phyloP scores from a whole-genome alignment of 2,113 vertebrate genomes.

The Felis chaus region DNA sequence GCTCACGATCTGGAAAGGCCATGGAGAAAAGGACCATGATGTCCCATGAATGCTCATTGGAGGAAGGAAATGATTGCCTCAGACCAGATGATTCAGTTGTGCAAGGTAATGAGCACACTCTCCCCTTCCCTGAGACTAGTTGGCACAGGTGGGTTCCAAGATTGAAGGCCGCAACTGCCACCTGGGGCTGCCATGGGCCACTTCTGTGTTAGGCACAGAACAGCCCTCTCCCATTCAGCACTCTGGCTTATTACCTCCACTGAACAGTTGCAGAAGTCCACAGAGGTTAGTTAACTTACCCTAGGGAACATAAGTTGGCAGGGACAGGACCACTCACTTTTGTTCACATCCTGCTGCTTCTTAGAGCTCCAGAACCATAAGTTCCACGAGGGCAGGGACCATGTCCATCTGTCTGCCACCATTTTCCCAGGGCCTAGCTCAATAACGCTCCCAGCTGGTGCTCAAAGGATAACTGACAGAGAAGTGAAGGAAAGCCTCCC shows the following conservation, averaged over 20 bases:
- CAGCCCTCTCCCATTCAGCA: not conserved
- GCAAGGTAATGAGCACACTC: not conserved
- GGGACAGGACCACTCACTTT: not conserved
- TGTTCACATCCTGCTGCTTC: not conserved
- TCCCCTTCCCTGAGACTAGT: not conserved
- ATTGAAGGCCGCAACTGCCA: not conserved
- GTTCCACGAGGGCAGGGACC: not conserved
- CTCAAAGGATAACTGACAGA: not conserved
- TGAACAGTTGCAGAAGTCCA: not conserved
- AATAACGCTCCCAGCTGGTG: not conserved
- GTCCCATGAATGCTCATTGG: not conserved
- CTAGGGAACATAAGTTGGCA: not conserved
- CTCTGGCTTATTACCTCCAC: not conserved
- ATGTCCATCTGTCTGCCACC: not conserved
- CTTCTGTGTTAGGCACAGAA: not conserved
- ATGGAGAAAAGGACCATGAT: not conserved
- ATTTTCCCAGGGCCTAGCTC: not conserved
- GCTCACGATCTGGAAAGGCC: not conserved
- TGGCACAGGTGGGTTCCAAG: not conserved
- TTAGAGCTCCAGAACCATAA: not conserved
- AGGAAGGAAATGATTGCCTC: not conserved
- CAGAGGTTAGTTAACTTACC: not conserved
- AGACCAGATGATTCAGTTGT: not conserved
- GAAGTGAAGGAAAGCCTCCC: not conserved
- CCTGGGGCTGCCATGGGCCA: not conserved